These are phyloP conservation scores for Symphodus melops DNA, from an alignment of 2,113 vertebrate species.

Conservation along the genomic window DNA sequence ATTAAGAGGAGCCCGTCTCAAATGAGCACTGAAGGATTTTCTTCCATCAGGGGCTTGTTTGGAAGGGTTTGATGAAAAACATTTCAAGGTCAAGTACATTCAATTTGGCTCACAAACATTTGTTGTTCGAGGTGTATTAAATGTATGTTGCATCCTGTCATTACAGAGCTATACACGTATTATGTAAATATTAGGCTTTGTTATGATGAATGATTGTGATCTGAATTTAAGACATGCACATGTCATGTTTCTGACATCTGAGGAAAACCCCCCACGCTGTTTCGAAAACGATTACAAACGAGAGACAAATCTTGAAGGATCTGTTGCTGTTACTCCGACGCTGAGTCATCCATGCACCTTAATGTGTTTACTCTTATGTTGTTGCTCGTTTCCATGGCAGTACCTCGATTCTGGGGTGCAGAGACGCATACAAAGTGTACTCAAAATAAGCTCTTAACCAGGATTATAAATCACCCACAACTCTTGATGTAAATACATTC, in stretches of 20 bases:
- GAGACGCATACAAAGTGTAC: slow-evolving; percentile 24
- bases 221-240: not conserved
- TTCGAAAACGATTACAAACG: not conserved
- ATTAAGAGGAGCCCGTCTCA: not conserved
- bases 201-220: not conserved
- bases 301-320: slow-evolving; percentile 5
- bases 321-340: slow-evolving; percentile 4
- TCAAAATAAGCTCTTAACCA: slow-evolving; percentile 31
- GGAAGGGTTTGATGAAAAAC: not conserved
- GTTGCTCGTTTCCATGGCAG: slow-evolving; percentile 39
- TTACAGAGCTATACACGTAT: not conserved
- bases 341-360: slow-evolving; percentile 18
- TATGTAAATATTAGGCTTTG: no score
- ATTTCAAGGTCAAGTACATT: not conserved
- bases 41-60: not conserved
- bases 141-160: not conserved
- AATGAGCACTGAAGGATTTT: not conserved
- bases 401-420: not conserved
- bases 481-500: slow-evolving; percentile 21
- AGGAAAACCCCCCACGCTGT: not conserved
- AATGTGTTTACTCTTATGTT: slow-evolving; percentile 25
- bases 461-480: slow-evolving; percentile 44
- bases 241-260: not conserved
- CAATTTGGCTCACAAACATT: not conserved
- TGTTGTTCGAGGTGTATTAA: not conserved